Evolutionary conservation across 2,888 invertebrate genomes (phyloP), one percentile per base, ranked within the genome.

Genomic region (Mystacides longicornis): DNA sequence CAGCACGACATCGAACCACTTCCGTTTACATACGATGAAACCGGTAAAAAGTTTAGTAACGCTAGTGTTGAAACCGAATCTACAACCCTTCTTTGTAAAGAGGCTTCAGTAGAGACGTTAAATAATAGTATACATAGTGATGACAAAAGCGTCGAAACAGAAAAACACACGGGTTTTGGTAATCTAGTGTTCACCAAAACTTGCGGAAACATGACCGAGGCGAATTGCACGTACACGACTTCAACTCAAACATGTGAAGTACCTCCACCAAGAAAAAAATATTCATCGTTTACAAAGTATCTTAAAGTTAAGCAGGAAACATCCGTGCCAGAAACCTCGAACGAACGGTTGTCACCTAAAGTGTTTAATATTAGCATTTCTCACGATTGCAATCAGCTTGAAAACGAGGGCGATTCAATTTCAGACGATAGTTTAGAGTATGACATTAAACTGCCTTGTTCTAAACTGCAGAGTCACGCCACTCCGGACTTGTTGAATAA

Each of bases 351-450:
- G 60, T 66, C 69, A 48, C 67, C 77, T 14, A 74, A 79, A 42
- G 69, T 80, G 2, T 78, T 82, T 45, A 81, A 79, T 61, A 82
- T 82, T 54, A 82, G 81, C 63, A 81, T 82, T 62, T 77, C 80
- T 1, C 80, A 81, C 60, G 71, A 75, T 49, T 81, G 76, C 65
- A 65, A 72, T 21, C 67, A 66, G 37, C 64, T 66, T 7, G 75
- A 75, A 57, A 69, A 72, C 33, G 76, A 74, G 62, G 67, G 72
- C 18, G 66, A 66, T 27, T 68, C 64, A 46, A 69, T 74, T 68
- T 80, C 81, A 18, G 80, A 77, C 60, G 79, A 81, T 62, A 76
- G 74, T 64, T 65, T 71, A 54, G 74, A 74, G 33, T 64, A 60
- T 46, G 67, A 67, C 31, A 37, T 20, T n/a, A 55, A 60, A 33